Percentiles rank a stretch among this genome's conserved stretches.
Evolutionary conservation across 2,797 vertebrate genomes (phyloP).

Genomic region (Hippopotamyrus pictus): DNA sequence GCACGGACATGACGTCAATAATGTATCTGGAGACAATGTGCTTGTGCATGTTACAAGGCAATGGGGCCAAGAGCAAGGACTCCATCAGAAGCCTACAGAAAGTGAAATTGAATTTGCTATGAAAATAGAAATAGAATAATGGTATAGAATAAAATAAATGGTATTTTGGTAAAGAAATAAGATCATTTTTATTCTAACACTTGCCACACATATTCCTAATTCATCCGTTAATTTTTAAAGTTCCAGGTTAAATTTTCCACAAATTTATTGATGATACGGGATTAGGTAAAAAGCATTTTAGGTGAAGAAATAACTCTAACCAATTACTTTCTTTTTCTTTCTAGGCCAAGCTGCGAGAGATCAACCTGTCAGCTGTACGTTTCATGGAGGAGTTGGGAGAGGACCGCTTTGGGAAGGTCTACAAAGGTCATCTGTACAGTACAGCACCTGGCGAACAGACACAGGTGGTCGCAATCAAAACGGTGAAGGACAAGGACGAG

Average conservation of each 20-base stretch:
- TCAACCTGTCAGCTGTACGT: conserved; percentile 79
- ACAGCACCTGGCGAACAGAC: conserved; percentile 78
- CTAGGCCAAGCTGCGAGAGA: conserved; percentile 84
- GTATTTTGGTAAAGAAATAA: too few relatives aligned
- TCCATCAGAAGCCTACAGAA: background rate
- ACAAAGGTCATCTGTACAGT: conserved; percentile 89
- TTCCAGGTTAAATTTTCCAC: background rate
- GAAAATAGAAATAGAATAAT: background rate
- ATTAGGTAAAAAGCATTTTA: background rate
- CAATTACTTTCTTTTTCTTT: conserved; percentile 21
- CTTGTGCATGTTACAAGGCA: background rate
- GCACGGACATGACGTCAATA: background rate
- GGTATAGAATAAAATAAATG: too few relatives aligned
- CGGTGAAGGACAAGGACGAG: conserved; percentile 88
- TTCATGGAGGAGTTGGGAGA: conserved; percentile 96
- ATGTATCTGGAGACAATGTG: background rate
- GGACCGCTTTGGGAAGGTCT: conserved; percentile 93
- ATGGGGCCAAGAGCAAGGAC: background rate
- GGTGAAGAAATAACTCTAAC: background rate
- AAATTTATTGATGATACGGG: background rate
- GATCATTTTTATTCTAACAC: background rate
- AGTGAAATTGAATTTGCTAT: background rate
- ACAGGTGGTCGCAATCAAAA: conserved; percentile 89
- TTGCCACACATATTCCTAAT: background rate
- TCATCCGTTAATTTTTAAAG: background rate